These are phyloP conservation scores for Thaleichthys pacificus DNA, from an alignment of 2,797 vertebrate genomes.

Conservation along the genomic window DNA sequence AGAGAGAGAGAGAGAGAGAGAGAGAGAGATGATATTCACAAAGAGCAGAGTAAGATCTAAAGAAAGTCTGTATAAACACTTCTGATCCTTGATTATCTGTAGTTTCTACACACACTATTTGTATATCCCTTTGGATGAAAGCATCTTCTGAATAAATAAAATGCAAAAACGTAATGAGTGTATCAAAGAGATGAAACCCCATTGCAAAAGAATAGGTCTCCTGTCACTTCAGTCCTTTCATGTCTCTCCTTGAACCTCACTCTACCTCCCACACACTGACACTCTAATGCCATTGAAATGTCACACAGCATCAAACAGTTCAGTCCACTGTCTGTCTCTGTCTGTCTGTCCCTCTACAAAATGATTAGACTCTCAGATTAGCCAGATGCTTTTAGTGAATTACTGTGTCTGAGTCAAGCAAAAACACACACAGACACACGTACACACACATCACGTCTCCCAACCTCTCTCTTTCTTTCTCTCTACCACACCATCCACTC, in stretches of 20 bases:
- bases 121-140: background rate
- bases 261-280: conserved; percentile 27
- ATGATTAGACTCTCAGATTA: background rate
- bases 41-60: background rate
- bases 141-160: background rate
- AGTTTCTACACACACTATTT: no score
- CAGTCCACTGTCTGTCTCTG: conserved; percentile 7
- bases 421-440: background rate
- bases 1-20: background rate
- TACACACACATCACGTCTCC: background rate
- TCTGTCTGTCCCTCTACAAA: background rate
- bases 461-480: no score
- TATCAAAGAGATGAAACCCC: no score
- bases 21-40: conserved; percentile 12
- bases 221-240: conserved; percentile 14
- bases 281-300: conserved; percentile 48
- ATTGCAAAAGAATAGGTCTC: background rate
- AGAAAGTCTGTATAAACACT: background rate
- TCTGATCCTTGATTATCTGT: no score
- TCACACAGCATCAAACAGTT: conserved; percentile 30
- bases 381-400: background rate
- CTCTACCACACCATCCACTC: conserved; percentile 25
- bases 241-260: conserved; percentile 24
- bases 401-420: conserved; percentile 14
- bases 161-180: background rate